Evolutionary conservation across 1,140 invertebrate species (phyloP).

Genomic region (Apolygus lucorum): DNA sequence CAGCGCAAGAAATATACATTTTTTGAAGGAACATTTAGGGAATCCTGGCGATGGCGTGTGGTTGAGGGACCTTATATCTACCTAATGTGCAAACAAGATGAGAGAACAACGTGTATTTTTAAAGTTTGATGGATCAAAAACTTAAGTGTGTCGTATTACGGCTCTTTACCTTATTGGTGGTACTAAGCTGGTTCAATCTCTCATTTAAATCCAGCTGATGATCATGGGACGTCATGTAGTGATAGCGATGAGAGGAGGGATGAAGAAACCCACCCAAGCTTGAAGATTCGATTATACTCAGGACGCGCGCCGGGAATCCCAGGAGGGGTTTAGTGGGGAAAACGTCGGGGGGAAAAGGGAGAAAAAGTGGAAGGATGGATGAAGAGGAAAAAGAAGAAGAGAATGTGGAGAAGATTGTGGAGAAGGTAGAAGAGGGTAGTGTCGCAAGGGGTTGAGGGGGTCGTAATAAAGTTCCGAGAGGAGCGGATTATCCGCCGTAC

Average conservation of each 20-base stretch:
- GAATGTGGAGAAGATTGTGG: background rate
- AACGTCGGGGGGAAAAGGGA: background rate
- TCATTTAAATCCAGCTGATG: no score
- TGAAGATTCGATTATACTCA: constrained; percentile 13
- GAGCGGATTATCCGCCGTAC: constrained; percentile 12
- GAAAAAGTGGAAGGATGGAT: background rate
- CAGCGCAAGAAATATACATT: no score
- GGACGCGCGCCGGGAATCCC: background rate
- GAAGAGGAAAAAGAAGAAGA: background rate
- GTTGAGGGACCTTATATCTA: no score
- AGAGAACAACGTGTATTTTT: no score
- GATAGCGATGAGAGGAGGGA: background rate
- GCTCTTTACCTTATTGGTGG: no score
- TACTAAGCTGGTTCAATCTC: no score
- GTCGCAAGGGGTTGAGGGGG: background rate
- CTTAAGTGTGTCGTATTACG: no score
- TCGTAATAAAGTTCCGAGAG: constrained; percentile 14
- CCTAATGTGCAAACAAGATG: no score
- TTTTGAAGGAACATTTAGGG: no score
- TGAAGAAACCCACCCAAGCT: background rate
- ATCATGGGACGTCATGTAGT: background rate
- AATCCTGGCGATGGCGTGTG: no score
- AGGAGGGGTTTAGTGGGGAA: background rate
- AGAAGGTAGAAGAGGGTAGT: background rate
- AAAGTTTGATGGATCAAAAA: no score